Percentiles rank a stretch among this genome's conserved stretches.
phyloP scores from a whole-genome alignment of 2,113 vertebrate species.

The Brienomyrus brachyistius region DNA sequence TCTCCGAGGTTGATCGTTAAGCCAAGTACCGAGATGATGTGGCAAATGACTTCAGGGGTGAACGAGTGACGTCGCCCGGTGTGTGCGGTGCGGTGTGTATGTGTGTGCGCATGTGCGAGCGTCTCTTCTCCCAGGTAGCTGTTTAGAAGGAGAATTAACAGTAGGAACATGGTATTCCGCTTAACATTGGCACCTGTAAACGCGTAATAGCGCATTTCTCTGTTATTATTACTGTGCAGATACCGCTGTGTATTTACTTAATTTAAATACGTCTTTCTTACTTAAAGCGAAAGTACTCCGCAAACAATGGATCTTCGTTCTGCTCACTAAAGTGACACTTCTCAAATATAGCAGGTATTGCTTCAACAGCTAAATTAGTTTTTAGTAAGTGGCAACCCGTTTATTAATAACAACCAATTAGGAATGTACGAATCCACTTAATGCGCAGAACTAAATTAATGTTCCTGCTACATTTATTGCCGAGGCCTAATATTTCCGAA shows the following conservation, averaged over 20 bases:
- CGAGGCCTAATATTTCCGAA: neutral
- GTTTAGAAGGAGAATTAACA: neutral
- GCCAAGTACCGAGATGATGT: conserved; percentile 42
- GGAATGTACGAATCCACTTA: neutral
- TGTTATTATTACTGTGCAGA: neutral
- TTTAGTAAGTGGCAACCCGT: neutral
- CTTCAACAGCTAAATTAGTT: neutral
- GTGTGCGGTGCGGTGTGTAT: neutral
- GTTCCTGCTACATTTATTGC: neutral
- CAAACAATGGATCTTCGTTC: neutral
- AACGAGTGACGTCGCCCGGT: conserved; percentile 44
- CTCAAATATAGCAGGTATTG: neutral
- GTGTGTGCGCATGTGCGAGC: neutral
- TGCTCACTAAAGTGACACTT: neutral
- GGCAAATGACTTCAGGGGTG: conserved; percentile 28
- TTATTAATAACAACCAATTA: neutral
- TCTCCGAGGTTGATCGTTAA: conserved; percentile 17
- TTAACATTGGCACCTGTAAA: neutral
- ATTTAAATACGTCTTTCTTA: neutral
- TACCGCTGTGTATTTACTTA: neutral
- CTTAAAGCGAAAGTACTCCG: neutral
- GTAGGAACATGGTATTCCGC: neutral
- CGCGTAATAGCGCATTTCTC: neutral
- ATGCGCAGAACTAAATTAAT: too few relatives aligned
- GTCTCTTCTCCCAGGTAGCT: conserved; percentile 31